Evolutionary conservation across 2,113 vertebrate species (phyloP).

Genomic region (Seriola aureovittata): DNA sequence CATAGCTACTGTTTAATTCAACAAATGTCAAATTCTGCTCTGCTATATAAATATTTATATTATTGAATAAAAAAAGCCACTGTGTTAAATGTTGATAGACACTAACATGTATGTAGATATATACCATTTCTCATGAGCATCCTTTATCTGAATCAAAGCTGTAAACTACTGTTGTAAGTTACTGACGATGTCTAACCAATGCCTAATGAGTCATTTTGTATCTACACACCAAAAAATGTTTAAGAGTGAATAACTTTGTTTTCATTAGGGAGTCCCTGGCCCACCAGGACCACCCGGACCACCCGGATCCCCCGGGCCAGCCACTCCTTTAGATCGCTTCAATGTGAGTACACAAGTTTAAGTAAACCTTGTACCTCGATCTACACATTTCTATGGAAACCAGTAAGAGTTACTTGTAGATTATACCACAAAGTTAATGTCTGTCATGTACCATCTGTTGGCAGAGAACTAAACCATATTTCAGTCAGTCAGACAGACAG

Average conservation of each 20-base stretch:
- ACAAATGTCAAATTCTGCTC: too few species aligned
- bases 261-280: constrained; percentile 85
- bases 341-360: constrained; percentile 68
- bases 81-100: too few species aligned
- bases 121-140: too few species aligned
- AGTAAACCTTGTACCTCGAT: neutral
- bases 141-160: too few species aligned
- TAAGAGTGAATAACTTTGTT: constrained; percentile 16
- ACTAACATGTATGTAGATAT: too few species aligned
- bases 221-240: neutral
- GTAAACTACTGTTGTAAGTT: too few species aligned
- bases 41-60: too few species aligned
- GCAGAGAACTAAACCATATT: neutral
- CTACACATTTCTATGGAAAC: neutral
- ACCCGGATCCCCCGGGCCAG: constrained; percentile 72
- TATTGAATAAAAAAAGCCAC: too few species aligned
- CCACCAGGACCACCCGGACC: constrained; percentile 82
- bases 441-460: neutral
- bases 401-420: neutral
- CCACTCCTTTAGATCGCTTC: constrained; percentile 70
- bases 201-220: neutral
- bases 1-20: too few species aligned
- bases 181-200: neutral
- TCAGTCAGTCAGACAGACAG: neutral
- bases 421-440: neutral